Conservation (phyloP, 2,888 invertebrate species). For the Schizaphis graminum region DNA sequence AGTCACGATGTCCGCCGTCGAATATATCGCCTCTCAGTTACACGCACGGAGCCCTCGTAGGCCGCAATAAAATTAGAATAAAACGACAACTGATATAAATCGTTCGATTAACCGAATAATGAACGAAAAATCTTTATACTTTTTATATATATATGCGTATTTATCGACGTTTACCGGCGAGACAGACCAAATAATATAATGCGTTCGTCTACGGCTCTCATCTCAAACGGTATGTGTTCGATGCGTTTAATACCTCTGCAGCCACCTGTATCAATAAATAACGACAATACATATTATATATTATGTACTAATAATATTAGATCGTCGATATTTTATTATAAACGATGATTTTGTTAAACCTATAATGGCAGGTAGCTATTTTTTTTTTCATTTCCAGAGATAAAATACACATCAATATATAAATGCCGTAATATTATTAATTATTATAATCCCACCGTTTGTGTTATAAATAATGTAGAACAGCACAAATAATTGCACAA, state of each 20-base stretch:
- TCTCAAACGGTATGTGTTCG: not conserved
- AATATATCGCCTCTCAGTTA: constrained; percentile 3
- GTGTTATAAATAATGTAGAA: not conserved
- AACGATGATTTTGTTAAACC: not conserved
- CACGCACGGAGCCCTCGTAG: not conserved
- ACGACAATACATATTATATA: not conserved
- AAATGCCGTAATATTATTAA: not conserved
- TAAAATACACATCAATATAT: not conserved
- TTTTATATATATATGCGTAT: not conserved
- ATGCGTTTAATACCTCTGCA: not conserved
- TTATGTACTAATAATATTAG: not conserved
- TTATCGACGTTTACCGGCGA: not conserved
- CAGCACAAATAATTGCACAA: not conserved
- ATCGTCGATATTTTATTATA: not conserved
- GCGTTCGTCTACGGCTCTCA: not conserved
- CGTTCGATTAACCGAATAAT: not conserved
- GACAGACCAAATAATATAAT: not conserved
- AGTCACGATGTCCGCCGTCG: constrained; percentile 2
- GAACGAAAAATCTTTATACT: not conserved
- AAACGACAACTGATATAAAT: constrained; percentile 6
- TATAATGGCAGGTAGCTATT: not conserved
- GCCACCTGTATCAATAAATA: not conserved
- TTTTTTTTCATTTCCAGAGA: not conserved
- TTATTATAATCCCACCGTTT: not conserved
- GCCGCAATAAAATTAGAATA: constrained; percentile 20